phyloP scores from a whole-genome alignment of 2,888 invertebrate genomes.

The Pycnomerus fuliginosus region DNA sequence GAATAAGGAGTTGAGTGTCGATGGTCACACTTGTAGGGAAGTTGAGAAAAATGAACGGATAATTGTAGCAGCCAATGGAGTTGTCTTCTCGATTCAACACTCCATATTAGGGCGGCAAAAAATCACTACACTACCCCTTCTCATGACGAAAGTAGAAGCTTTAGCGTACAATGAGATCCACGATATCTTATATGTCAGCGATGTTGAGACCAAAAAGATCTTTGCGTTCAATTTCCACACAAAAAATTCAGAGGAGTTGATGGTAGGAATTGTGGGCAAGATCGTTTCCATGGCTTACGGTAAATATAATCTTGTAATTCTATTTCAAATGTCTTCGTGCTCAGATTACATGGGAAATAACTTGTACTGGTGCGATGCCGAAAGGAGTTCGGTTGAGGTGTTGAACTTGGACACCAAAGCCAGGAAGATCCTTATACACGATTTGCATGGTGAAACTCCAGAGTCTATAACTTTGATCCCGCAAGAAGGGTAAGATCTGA shows the following conservation, averaged over 20 bases:
- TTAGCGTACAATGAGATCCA: constrained; percentile 65
- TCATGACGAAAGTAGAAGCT: constrained; percentile 61
- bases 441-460: constrained; percentile 61
- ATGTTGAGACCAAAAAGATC: constrained; percentile 54
- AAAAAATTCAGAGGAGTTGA: constrained; percentile 39
- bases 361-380: constrained; percentile 71
- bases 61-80: constrained; percentile 59
- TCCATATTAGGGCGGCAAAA: constrained; percentile 67
- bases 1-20: constrained; percentile 61
- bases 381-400: constrained; percentile 63
- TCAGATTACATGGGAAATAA: constrained; percentile 70
- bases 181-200: constrained; percentile 57
- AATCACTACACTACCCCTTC: constrained; percentile 46
- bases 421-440: constrained; percentile 62
- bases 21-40: constrained; percentile 60
- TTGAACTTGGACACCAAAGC: constrained; percentile 61
- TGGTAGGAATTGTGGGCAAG: constrained; percentile 53
- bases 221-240: constrained; percentile 49
- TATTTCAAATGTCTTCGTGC: constrained; percentile 24
- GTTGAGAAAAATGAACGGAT: constrained; percentile 54
- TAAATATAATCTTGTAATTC: constrained; percentile 37
- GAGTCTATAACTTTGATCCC: constrained; percentile 68
- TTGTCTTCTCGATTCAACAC: constrained; percentile 64
- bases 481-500: constrained; percentile 59
- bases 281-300: constrained; percentile 62